phyloP scores from a whole-genome alignment of 2,797 vertebrate genomes.

The Catharus ustulatus region DNA sequence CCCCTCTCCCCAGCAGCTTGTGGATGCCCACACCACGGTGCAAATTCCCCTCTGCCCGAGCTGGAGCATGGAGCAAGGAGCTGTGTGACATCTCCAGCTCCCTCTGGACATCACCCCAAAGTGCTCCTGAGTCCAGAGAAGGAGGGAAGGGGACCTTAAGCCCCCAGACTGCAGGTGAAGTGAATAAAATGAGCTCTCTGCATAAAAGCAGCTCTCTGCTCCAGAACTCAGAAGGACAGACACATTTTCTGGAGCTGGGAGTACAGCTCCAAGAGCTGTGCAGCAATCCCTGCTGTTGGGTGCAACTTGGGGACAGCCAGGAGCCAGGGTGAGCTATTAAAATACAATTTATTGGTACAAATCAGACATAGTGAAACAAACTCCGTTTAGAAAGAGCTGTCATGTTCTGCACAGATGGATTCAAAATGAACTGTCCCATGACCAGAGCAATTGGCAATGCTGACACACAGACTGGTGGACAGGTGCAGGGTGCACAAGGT shows the following conservation, averaged over 20 bases:
- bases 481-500: slow-evolving; percentile 11
- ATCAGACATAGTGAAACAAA: slow-evolving; percentile 50
- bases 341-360: slow-evolving; percentile 73
- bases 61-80: not conserved
- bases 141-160: not conserved
- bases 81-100: not conserved
- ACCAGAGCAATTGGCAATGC: not conserved
- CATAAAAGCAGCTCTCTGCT: not conserved
- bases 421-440: slow-evolving; percentile 34
- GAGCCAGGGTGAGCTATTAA: slow-evolving; percentile 52
- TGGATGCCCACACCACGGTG: too few relatives aligned
- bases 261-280: not conserved
- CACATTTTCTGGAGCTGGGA: not conserved
- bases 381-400: slow-evolving; percentile 37
- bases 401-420: slow-evolving; percentile 54
- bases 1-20: not conserved
- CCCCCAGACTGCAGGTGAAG: not conserved
- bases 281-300: not conserved
- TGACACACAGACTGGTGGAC: slow-evolving; percentile 26
- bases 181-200: not conserved
- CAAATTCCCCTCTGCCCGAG: not conserved
- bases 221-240: not conserved
- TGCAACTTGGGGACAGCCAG: not conserved
- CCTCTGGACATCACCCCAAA: not conserved
- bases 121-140: not conserved